These are phyloP conservation scores for Aphaenogaster floridana DNA, from an alignment of 1,140 invertebrate species.

Conservation along the genomic window DNA sequence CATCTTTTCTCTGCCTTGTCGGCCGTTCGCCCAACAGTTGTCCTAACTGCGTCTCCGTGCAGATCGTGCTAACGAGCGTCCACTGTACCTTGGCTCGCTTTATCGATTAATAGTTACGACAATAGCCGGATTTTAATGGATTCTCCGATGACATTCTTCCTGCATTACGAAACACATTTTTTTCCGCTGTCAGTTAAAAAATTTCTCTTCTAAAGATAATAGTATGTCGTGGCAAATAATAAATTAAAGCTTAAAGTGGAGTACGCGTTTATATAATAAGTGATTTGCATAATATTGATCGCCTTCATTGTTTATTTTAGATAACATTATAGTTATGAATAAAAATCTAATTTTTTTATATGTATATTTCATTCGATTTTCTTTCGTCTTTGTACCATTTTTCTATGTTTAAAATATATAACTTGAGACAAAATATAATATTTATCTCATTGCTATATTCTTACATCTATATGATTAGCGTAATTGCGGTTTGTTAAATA, in stretches of 20 bases:
- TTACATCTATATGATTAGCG: neutral
- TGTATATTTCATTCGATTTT: neutral
- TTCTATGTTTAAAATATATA: neutral
- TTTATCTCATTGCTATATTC: neutral
- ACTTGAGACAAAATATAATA: neutral
- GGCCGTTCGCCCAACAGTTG: slow-evolving; percentile 12
- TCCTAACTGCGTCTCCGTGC: slow-evolving; percentile 21
- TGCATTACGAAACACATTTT: neutral
- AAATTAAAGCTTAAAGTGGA: neutral
- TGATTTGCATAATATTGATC: neutral
- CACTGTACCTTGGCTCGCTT: neutral
- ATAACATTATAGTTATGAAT: neutral
- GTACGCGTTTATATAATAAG: too few species aligned
- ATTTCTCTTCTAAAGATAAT: neutral
- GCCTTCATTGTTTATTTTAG: neutral
- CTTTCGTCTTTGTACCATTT: too few species aligned
- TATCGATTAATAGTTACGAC: neutral
- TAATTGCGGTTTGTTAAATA: neutral
- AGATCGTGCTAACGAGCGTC: slow-evolving; percentile 34
- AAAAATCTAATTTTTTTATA: neutral
- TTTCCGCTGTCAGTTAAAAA: neutral
- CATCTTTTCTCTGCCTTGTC: slow-evolving; percentile 43
- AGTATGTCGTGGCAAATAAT: neutral
- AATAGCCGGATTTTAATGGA: slow-evolving; percentile 6
- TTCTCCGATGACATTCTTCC: neutral